phyloP scores from a whole-genome alignment of 2,888 invertebrate species.

The Drosophila robusta region DNA sequence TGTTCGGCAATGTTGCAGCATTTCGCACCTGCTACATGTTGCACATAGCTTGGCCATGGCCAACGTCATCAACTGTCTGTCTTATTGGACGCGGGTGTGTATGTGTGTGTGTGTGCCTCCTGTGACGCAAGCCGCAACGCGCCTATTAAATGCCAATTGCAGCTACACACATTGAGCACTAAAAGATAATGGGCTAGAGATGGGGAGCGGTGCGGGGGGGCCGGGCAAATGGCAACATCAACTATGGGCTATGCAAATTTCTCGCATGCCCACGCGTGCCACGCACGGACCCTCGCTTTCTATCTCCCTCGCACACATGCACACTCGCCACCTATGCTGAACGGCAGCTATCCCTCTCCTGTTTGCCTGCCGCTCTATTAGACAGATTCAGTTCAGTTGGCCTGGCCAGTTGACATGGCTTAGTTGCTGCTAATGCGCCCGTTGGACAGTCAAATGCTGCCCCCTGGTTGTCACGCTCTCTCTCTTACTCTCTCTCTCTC shows the following conservation, averaged over 20 bases:
- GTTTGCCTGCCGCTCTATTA: conserved; percentile 48
- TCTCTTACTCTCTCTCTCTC: neutral
- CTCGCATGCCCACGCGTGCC: conserved; percentile 27
- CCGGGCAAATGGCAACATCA: conserved; percentile 7
- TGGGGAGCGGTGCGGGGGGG: too few relatives aligned
- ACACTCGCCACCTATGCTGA: neutral
- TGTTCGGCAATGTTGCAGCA: conserved; percentile 27
- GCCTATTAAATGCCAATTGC: conserved; percentile 67
- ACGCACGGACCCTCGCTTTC: too few relatives aligned
- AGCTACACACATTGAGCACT: conserved; percentile 37
- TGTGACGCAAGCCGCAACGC: conserved; percentile 41
- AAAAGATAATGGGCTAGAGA: conserved; percentile 34
- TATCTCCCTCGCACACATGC: neutral
- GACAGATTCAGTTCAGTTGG: conserved; percentile 59
- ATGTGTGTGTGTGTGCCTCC: conserved; percentile 9
- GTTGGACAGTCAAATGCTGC: conserved; percentile 44
- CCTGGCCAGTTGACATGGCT: conserved; percentile 65
- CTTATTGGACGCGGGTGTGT: neutral
- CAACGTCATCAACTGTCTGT: conserved; percentile 39
- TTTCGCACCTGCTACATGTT: conserved; percentile 52
- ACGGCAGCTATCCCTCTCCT: neutral
- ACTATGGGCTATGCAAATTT: conserved; percentile 42
- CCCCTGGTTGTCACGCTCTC: neutral
- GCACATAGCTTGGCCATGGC: conserved; percentile 20
- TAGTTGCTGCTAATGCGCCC: conserved; percentile 62